Evolutionary conservation across 2,888 invertebrate species (phyloP).

Genomic region (Oxycera nigricornis): DNA sequence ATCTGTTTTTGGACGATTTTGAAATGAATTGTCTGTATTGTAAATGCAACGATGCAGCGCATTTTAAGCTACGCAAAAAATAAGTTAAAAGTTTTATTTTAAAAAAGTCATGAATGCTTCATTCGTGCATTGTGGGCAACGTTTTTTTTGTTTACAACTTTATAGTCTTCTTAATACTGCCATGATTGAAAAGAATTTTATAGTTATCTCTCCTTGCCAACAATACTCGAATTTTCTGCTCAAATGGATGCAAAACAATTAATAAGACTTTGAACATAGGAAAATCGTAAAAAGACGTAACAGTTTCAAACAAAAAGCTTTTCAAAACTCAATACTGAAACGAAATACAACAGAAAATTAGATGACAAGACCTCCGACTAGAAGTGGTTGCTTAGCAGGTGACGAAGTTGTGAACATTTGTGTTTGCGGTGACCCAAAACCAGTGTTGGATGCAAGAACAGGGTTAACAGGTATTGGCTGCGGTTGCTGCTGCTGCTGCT

Average conservation of each 20-base stretch:
- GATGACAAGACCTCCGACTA: slow-evolving; percentile 59
- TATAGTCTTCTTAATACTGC: too few relatives aligned
- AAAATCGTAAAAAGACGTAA: background rate
- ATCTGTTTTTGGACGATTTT: background rate
- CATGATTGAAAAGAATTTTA: background rate
- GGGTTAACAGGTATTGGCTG: slow-evolving; percentile 40
- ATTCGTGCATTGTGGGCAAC: background rate
- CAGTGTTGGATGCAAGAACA: slow-evolving; percentile 39
- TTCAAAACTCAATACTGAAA: slow-evolving; percentile 21
- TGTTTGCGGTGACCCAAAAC: slow-evolving; percentile 50
- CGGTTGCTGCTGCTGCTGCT: slow-evolving; percentile 51
- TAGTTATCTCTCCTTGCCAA: background rate
- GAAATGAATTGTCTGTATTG: slow-evolving; percentile 23
- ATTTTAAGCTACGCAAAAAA: slow-evolving; percentile 20
- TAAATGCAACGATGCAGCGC: slow-evolving; percentile 9
- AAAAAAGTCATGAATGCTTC: slow-evolving; percentile 5
- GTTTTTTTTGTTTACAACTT: too few relatives aligned
- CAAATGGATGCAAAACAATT: slow-evolving; percentile 37
- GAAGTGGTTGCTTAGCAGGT: slow-evolving; percentile 63
- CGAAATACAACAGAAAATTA: slow-evolving; percentile 58
- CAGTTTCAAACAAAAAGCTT: slow-evolving; percentile 13
- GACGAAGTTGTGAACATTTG: slow-evolving; percentile 48
- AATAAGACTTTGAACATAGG: slow-evolving; percentile 42
- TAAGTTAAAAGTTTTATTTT: slow-evolving; percentile 5
- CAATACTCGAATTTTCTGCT: slow-evolving; percentile 1